These are phyloP conservation scores for Bothrops jararaca DNA, from an alignment of 2,113 vertebrate species.

Conservation along the genomic window DNA sequence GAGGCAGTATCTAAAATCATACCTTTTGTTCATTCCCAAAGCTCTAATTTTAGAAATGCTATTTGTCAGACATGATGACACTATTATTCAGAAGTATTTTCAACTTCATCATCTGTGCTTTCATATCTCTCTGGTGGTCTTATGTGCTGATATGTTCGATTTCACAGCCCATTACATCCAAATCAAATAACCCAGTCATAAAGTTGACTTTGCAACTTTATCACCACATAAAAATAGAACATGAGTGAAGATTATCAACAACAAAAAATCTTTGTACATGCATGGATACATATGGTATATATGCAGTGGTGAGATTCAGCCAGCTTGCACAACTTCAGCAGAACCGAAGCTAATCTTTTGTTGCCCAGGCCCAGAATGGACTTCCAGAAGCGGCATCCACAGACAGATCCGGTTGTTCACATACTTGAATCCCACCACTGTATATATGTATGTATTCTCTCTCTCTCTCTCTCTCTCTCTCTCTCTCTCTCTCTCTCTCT, in stretches of 20 bases:
- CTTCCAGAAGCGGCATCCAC: too few relatives aligned
- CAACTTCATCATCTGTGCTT: background rate
- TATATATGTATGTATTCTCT: background rate
- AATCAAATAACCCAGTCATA: background rate
- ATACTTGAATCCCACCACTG: too few relatives aligned
- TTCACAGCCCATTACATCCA: background rate
- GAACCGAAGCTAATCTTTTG: too few relatives aligned
- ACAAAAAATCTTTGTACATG: background rate
- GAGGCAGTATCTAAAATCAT: background rate
- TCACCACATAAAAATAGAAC: background rate
- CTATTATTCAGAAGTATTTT: conserved; percentile 11
- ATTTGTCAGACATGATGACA: background rate
- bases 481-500: too few relatives aligned
- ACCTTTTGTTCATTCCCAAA: background rate
- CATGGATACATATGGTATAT: background rate
- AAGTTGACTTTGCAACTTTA: background rate
- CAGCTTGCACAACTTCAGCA: too few relatives aligned
- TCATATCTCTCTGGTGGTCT: background rate
- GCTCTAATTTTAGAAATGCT: background rate
- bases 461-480: too few relatives aligned
- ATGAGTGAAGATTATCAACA: background rate
- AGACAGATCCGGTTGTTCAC: too few relatives aligned
- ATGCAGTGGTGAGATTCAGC: too few relatives aligned
- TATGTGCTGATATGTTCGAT: background rate
- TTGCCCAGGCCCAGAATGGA: too few relatives aligned